Base-by-base conservation (phyloP, 2,888 invertebrate genomes). In the Cerastoderma edule region DNA sequence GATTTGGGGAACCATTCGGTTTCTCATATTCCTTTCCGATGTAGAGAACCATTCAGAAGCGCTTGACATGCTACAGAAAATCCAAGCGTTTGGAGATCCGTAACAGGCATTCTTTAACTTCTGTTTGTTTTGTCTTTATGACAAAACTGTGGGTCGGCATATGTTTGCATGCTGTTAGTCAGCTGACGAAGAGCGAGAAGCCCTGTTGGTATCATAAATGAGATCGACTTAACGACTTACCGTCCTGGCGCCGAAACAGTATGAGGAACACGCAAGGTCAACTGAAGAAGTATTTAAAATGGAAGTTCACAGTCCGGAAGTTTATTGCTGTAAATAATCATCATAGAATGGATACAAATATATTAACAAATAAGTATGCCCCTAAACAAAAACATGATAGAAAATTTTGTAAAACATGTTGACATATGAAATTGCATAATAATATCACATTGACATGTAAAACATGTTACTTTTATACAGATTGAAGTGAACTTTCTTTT, bases 41-140 rank as follows among this genome's bases (percentile, higher is more conserved):
- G 44, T 19, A 0, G 10, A 39, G 1, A 30, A 16, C 2, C 19
- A n/a, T 13, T 16, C 44, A 4, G 30, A n/a, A 0, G 30, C 35
- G 53, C 27, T 10, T 10, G n/a, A 39, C 4, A 44, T 67, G 5
- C 48, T 83, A 0, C 24, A 74, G 19, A 57, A 75, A 30, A 27
- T 83, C 39, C 83, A 83, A 50, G 74, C 80, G 27, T 54, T 77
- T 32, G 83, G 83, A 0, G 83, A 80, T 22, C 77, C 79, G 2
- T 67, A 67, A 3, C 83, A 81, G 54, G 78, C 75, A 3, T 73
- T 83, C 46, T 77, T 72, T 13, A 80, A 80, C 32, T 83, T 72
- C 53, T 33, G 78, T 16, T 57, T 83, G 8, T 77, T 81, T 39
- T 80, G 78, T 48, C n/a, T 83, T 10, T 68, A 75, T 35, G 83